Evolutionary conservation across 1,140 invertebrate genomes (phyloP), one percentile per base, ranked within the genome.

Genomic region (Cylas formicarius): DNA sequence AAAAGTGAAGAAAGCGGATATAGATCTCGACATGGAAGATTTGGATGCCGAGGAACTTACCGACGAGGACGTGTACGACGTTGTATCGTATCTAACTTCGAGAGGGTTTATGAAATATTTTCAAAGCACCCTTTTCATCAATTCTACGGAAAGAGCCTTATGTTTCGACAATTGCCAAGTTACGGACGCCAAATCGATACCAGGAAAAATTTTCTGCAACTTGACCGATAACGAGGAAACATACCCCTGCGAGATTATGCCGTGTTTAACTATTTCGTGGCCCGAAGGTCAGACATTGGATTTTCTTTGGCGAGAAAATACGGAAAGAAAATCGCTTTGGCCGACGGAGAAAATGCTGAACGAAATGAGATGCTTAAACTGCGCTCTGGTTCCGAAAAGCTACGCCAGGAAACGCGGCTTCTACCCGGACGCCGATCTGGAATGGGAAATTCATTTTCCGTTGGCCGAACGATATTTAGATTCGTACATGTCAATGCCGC

Each of bases 401-500:
- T 46, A 38, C 24, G 17, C 36, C 4, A 23, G 20, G 16, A 50
- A 35, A 28, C 26, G 9, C 10, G 44, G 44, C 3, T 24, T 34
- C 34, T 20, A 41, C 26, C 19, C 36, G 2, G 44, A 47, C 11
- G 42, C 27, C 4, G 53, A 60, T 26, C 62, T 85, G 8, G 81
- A 86, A 55, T 87, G 84, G 84, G 77, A 78, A 53, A 63, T 86
- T 1, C 69, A 71, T 4, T 86, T 86, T 57, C 81, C 81, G 0
- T 74, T 76, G 27, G 82, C 81, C 0, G 81, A 86, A 60, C 68
- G 76, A 28, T 83, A 77, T 51, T 62, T 88, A 34, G 80, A 86
- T 54, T 76, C 74, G 0, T 75, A 74, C 44, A 69, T 86, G 60
- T 77, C 73, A 0, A 73, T 76, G 50, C 69, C 76, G 5, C 83